A percentile compares a stretch with the other conserved stretches of the same genome.
Conservation (phyloP, 2,113 vertebrate species). For the Nasalis larvatus region DNA sequence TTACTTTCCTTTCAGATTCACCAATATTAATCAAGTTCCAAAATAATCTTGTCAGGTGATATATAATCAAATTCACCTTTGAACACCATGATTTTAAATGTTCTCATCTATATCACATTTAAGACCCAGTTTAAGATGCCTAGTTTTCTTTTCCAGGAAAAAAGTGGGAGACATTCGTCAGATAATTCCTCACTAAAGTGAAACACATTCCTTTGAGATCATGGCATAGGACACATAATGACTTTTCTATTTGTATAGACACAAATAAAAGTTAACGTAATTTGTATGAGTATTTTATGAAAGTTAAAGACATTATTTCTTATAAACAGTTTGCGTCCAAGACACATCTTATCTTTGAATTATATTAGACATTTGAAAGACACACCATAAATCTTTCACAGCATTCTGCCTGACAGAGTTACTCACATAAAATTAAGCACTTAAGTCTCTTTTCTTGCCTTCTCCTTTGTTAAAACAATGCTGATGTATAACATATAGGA, state of each 20-base stretch:
- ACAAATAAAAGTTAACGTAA: not conserved
- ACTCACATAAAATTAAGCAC: slow-evolving; percentile 61
- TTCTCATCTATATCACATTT: slow-evolving; percentile 12
- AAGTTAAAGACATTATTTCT: not conserved
- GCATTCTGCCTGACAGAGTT: slow-evolving; percentile 59
- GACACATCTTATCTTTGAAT: not conserved
- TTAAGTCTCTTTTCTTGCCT: not conserved
- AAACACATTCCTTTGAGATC: slow-evolving; percentile 8
- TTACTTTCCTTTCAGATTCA: not conserved
- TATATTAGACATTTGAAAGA: slow-evolving; percentile 34
- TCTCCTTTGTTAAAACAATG: slow-evolving; percentile 33
- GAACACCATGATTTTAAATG: slow-evolving; percentile 22
- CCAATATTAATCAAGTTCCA: slow-evolving; percentile 3
- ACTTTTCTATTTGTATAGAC: slow-evolving; percentile 1
- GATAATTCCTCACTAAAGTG: not conserved
- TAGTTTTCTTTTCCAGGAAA: slow-evolving; percentile 25
- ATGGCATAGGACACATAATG: not conserved
- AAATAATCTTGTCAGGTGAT: slow-evolving; percentile 17
- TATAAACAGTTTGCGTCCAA: not conserved
- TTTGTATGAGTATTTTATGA: no score
- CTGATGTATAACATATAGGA: not conserved
- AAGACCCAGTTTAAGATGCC: not conserved
- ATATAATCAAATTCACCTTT: slow-evolving; percentile 12
- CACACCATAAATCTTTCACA: slow-evolving; percentile 62
- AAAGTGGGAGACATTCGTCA: not conserved